A percentile compares a stretch with the other conserved stretches of the same genome.
phyloP scores from a whole-genome alignment of 2,888 invertebrate genomes.

The Idaea aversata region DNA sequence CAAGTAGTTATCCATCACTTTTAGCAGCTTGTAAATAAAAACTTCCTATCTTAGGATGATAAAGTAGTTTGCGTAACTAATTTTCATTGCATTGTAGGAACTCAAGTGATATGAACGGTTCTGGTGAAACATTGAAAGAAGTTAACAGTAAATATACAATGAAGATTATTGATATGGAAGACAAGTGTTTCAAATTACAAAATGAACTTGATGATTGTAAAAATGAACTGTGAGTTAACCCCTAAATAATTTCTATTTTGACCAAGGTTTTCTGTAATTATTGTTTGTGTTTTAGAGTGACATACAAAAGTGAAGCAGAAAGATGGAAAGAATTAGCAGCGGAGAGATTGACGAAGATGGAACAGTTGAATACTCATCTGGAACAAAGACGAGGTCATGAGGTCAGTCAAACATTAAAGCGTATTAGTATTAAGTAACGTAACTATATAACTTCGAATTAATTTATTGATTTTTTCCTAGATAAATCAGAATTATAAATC shows the following conservation, averaged over 20 bases:
- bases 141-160: conserved; percentile 62
- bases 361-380: conserved; percentile 79
- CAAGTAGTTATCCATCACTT: conserved; percentile 45
- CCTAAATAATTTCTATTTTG: conserved; percentile 45
- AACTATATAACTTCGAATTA: too few species aligned
- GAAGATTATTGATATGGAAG: conserved; percentile 63
- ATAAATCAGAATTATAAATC: too few species aligned
- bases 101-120: conserved; percentile 41
- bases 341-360: conserved; percentile 84
- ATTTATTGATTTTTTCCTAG: too few species aligned
- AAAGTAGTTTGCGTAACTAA: conserved; percentile 31
- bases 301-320: conserved; percentile 61
- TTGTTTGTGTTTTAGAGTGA: conserved; percentile 39
- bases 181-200: conserved; percentile 64
- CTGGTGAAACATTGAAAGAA: conserved; percentile 51
- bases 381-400: conserved; percentile 83
- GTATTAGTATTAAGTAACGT: too few species aligned
- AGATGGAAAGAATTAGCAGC: conserved; percentile 85
- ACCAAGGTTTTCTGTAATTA: neutral
- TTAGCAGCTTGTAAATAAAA: conserved; percentile 41
- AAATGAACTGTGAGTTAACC: conserved; percentile 73
- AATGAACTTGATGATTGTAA: conserved; percentile 65
- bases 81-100: conserved; percentile 52
- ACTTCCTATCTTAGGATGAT: conserved; percentile 28
- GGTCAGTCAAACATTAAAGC: conserved; percentile 35